Percentiles rank a stretch among this genome's conserved stretches.
These are phyloP conservation scores for Mus spretus DNA, from an alignment of 2,797 vertebrate genomes.

Conservation along the genomic window DNA sequence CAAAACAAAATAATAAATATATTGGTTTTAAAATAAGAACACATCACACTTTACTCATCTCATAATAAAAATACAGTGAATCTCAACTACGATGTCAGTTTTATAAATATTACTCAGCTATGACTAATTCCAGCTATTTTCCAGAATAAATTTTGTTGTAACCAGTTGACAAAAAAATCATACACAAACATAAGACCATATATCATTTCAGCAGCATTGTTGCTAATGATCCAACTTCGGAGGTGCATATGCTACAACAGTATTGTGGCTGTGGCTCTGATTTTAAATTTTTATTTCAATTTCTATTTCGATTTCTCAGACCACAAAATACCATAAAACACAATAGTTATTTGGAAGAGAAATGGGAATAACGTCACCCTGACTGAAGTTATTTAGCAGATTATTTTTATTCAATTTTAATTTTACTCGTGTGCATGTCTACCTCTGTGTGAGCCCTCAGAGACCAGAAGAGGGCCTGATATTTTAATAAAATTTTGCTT, in stretches of 20 bases:
- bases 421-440: not conserved
- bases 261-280: not conserved
- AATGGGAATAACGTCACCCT: not conserved
- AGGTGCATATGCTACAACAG: not conserved
- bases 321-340: conserved; percentile 13
- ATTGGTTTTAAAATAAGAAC: not conserved
- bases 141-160: conserved; percentile 4
- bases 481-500: conserved; percentile 25
- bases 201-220: not conserved
- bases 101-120: not conserved
- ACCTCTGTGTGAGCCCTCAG: not conserved
- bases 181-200: not conserved
- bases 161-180: not conserved
- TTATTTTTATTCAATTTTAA: not conserved
- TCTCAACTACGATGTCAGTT: conserved; percentile 33
- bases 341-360: conserved; percentile 18
- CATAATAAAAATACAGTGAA: conserved; percentile 47
- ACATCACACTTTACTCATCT: not conserved
- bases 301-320: conserved; percentile 5
- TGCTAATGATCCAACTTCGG: not conserved
- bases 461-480: not conserved
- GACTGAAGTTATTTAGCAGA: not conserved
- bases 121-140: conserved; percentile 8
- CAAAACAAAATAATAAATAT: not conserved
- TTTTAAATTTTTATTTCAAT: conserved; percentile 8